Percentiles rank a stretch among this genome's conserved stretches.
These are phyloP conservation scores for Rhamnusium bicolor DNA, from an alignment of 2,888 invertebrate species.

Conservation along the genomic window DNA sequence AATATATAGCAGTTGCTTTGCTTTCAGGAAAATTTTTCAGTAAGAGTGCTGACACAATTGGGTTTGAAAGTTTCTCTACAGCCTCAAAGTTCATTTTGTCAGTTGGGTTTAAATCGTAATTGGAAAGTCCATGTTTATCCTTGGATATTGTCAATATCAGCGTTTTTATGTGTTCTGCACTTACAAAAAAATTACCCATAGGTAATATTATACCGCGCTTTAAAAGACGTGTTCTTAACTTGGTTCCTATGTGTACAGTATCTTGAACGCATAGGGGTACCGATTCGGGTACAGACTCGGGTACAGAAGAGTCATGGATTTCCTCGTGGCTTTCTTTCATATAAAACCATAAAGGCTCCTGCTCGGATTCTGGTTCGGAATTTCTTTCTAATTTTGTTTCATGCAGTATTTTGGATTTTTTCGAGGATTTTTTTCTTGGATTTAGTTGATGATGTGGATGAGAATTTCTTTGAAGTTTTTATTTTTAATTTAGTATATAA, in stretches of 20 bases:
- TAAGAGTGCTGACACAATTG: background rate
- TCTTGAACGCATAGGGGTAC: constrained; percentile 27
- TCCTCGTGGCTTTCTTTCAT: too few relatives aligned
- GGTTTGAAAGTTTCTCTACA: too few relatives aligned
- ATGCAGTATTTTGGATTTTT: too few relatives aligned
- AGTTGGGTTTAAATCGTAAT: too few relatives aligned
- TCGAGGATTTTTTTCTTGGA: too few relatives aligned
- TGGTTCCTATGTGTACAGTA: constrained; percentile 27
- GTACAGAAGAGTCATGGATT: too few relatives aligned
- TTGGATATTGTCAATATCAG: constrained; percentile 9
- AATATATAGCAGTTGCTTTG: constrained; percentile 4
- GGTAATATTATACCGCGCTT: constrained; percentile 1
- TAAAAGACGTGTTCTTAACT: constrained; percentile 23
- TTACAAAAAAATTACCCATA: background rate
- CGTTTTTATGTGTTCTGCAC: constrained; percentile 11
- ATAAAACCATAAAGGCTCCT: too few relatives aligned
- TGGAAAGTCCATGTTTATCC: constrained; percentile 4
- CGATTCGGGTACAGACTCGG: background rate
- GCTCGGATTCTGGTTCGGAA: too few relatives aligned
- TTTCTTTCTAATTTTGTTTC: too few relatives aligned
- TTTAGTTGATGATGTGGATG: too few relatives aligned
- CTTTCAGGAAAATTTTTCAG: too few relatives aligned
- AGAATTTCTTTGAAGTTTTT: background rate
- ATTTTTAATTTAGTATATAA: background rate
- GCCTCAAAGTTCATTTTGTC: too few relatives aligned